Evolutionary conservation across 1,140 invertebrate genomes (phyloP), one percentile per base, ranked within the genome.

Genomic region (Halictus rubicundus): DNA sequence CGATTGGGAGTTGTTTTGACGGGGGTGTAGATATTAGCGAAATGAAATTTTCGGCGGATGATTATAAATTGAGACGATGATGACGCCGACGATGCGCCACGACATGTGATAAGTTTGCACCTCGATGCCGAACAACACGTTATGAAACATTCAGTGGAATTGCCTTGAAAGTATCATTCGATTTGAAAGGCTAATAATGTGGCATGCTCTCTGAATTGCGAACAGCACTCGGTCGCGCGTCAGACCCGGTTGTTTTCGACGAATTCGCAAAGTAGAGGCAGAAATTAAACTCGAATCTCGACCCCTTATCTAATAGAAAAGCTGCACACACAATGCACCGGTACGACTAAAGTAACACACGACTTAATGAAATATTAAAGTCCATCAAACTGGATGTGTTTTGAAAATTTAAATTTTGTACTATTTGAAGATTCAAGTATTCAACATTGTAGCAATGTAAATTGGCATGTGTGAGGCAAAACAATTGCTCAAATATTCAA

Each of bases 121-220:
- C 14, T 73, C 49, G 16, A 57, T 21, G 21, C n/a, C 16, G 42
- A 65, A 57, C 27, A 37, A 16, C 63, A 60, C 6, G 60, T 79
- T 79, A 79, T 49, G 77, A 79, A 79, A 74, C 39, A 74, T 74
- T 79, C 52, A 59, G 27, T 7, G 49, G 61, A 74, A 68, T 66
- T 27, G 73, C 77, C 77, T 79, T 79, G 77, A 73, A 37, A 57
- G 39, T 66, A 68, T 79, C 49, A 59, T 66, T 73, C 77, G 61
- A 79, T 74, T 74, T 74, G 77, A 79, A 79, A 79, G 70, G 70
- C 77, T 79, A 79, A 79, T 60, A 65, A 23, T 14, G 63, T 6
- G 27, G 49, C 16, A 60, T 52, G 32, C 46, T 54, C 42, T 60
- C 57, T 60, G 77, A 79, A 79, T 74, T 16, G 3, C 16, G 27